Evolutionary conservation across 2,113 vertebrate genomes (phyloP).

Genomic region (Tenebrosternarchus preto): DNA sequence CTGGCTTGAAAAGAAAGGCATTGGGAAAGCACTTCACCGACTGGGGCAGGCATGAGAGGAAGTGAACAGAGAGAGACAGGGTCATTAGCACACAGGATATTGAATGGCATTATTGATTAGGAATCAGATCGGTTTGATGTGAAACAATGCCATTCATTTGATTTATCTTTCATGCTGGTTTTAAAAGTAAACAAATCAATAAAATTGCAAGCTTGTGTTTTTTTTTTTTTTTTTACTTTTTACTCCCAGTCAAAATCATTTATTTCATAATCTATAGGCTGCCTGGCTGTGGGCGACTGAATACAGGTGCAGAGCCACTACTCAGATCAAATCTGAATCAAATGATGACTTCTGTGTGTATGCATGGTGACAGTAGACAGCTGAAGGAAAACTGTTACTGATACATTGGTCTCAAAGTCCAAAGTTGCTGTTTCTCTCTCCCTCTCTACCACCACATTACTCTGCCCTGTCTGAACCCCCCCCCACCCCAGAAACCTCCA

Average conservation of each 20-base stretch:
- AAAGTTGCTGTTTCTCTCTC: background rate
- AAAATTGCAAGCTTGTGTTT: constrained; percentile 9
- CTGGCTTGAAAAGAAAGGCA: background rate
- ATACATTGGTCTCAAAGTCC: background rate
- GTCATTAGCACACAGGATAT: background rate
- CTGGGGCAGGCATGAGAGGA: background rate
- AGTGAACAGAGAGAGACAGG: no score
- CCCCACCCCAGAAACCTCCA: background rate
- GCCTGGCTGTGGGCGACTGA: background rate
- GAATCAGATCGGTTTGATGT: background rate
- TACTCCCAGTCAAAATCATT: background rate
- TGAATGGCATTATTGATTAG: constrained; percentile 16
- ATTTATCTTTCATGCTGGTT: background rate
- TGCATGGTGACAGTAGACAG: background rate
- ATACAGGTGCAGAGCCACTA: constrained; percentile 9
- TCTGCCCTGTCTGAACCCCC: background rate
- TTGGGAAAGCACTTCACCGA: constrained; percentile 1
- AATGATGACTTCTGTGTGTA: background rate
- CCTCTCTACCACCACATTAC: background rate
- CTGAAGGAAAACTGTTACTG: background rate
- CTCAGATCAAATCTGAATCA: constrained; percentile 22
- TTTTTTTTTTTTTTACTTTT: background rate
- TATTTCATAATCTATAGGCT: constrained; percentile 9
- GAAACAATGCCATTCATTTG: background rate
- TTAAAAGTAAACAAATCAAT: constrained; percentile 28